phyloP scores from a whole-genome alignment of 2,888 invertebrate genomes.

The Andrena haemorrhoa region DNA sequence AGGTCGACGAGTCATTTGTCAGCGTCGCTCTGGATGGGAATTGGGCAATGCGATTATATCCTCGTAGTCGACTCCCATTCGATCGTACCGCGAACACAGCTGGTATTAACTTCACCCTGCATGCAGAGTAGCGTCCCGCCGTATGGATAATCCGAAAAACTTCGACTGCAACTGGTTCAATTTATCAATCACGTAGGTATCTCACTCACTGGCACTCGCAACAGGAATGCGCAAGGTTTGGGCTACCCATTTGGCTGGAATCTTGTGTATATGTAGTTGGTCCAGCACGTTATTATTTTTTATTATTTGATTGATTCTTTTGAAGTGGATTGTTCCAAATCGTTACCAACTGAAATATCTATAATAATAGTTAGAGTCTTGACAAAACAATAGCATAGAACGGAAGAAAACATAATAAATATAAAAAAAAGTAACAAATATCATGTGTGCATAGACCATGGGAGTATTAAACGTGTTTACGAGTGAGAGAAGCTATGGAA shows the following conservation, averaged over 20 bases:
- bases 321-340: no score
- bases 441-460: not conserved
- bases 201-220: no score
- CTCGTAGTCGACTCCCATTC: conserved; percentile 51
- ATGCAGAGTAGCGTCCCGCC: not conserved
- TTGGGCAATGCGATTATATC: conserved; percentile 73
- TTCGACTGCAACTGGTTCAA: not conserved
- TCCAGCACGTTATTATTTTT: no score
- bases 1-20: conserved; percentile 75
- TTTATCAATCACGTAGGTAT: not conserved
- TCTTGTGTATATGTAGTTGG: no score
- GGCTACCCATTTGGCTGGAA: no score
- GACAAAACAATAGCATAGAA: not conserved
- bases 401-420: not conserved
- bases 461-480: not conserved
- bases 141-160: conserved; percentile 3
- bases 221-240: no score
- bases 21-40: conserved; percentile 70
- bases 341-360: no score
- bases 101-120: conserved; percentile 59
- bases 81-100: conserved; percentile 47
- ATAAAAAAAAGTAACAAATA: not conserved
- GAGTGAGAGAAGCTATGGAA: not conserved
- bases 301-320: no score
- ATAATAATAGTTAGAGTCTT: not conserved